A percentile compares a stretch with the other conserved stretches of the same genome.
Conservation (phyloP, 2,888 invertebrate species). For the Dione vanillae region DNA sequence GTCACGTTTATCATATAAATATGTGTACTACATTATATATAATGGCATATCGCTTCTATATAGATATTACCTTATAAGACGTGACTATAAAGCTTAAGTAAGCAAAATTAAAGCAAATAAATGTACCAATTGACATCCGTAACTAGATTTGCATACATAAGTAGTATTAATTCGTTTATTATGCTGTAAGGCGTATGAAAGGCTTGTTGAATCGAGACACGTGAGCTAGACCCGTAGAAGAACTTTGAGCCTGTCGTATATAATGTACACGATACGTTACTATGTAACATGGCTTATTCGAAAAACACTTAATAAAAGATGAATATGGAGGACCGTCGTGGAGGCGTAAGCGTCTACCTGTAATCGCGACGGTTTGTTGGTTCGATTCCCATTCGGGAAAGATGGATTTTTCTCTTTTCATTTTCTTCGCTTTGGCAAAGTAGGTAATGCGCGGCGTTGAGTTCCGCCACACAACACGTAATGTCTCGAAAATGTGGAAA, state of each 20-base stretch:
- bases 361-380: too few relatives aligned
- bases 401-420: too few relatives aligned
- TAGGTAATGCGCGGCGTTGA: too few relatives aligned
- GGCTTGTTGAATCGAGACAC: not conserved
- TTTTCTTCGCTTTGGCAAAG: too few relatives aligned
- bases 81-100: not conserved
- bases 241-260: not conserved
- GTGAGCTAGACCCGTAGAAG: slow-evolving; percentile 2
- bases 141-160: slow-evolving; percentile 3
- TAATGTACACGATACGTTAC: not conserved
- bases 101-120: not conserved
- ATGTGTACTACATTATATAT: not conserved
- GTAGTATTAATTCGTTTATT: slow-evolving; percentile 1
- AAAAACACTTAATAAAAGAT: too few relatives aligned
- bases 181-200: not conserved
- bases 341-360: too few relatives aligned
- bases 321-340: too few relatives aligned
- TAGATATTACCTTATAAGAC: not conserved
- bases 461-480: too few relatives aligned
- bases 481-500: too few relatives aligned
- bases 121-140: not conserved
- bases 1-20: too few relatives aligned
- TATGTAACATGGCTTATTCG: too few relatives aligned
- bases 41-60: not conserved
- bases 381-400: too few relatives aligned